Percentiles rank a stretch among this genome's conserved stretches.
These are phyloP conservation scores for Diarsia brunnea DNA, from an alignment of 2,888 invertebrate genomes.

Conservation along the genomic window DNA sequence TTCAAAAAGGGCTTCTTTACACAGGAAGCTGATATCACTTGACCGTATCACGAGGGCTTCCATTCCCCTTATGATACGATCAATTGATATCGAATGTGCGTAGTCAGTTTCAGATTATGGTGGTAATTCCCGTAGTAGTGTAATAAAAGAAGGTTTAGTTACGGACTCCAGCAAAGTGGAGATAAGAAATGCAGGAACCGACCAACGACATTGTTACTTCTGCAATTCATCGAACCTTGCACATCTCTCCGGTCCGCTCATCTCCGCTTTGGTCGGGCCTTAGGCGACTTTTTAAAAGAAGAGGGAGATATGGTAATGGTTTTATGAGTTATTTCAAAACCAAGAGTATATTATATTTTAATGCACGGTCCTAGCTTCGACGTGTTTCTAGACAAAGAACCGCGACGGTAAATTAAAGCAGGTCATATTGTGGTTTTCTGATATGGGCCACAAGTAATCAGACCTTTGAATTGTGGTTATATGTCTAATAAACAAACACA, in stretches of 20 bases:
- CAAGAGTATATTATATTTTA: too few species aligned
- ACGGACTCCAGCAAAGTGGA: not conserved
- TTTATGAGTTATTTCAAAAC: too few species aligned
- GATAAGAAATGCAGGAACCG: not conserved
- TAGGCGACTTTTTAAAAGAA: not conserved
- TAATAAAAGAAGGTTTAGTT: not conserved
- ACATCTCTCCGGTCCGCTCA: not conserved
- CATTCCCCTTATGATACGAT: not conserved
- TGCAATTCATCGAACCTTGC: not conserved
- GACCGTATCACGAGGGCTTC: too few species aligned
- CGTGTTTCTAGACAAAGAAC: not conserved
- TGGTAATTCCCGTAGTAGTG: not conserved
- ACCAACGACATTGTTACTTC: too few species aligned
- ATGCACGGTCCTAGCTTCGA: not conserved
- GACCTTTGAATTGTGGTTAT: not conserved
- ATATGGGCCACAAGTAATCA: constrained; percentile 7
- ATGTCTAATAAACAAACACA: not conserved
- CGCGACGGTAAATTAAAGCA: not conserved
- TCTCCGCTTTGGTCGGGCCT: not conserved
- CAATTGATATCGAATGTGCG: not conserved
- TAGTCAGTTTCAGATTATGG: not conserved
- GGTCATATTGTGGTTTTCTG: constrained; percentile 20
- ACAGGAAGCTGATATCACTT: too few species aligned
- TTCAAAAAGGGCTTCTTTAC: too few species aligned
- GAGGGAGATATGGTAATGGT: not conserved